Conservation (phyloP, 2,113 vertebrate species). For the Odobenus rosmarus region DNA sequence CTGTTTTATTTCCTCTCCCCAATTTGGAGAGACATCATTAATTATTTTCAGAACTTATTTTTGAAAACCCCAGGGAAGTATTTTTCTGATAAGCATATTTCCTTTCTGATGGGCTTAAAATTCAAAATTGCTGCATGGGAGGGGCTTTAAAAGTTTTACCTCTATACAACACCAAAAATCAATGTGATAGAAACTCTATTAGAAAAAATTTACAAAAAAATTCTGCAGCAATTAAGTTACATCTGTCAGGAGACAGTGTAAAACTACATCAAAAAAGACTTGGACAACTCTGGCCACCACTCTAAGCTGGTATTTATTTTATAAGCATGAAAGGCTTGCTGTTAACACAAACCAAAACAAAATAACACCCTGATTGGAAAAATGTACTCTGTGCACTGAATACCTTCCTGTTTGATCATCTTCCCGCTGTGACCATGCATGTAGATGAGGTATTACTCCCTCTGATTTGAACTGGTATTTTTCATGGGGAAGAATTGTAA, state of each 20-base stretch:
- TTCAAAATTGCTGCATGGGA: neutral
- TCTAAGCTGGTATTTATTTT: neutral
- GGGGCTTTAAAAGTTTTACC: neutral
- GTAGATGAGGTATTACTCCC: neutral
- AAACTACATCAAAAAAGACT: neutral
- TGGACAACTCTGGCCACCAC: neutral
- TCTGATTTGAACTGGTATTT: neutral
- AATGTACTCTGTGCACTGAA: neutral
- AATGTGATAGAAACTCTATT: neutral
- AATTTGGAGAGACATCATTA: neutral
- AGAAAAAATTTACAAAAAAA: neutral
- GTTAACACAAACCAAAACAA: neutral
- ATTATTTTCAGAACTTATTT: slow-evolving; percentile 19
- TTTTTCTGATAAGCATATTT: neutral
- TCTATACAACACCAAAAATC: neutral
- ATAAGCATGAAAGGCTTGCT: neutral
- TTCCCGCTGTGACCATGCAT: neutral
- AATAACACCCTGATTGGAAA: neutral
- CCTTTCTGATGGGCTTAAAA: neutral
- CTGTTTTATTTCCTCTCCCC: neutral
- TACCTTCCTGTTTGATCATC: neutral
- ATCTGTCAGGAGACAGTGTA: neutral
- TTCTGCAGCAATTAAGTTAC: neutral
- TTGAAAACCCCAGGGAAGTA: neutral
- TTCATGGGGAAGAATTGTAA: neutral